phyloP scores from a whole-genome alignment of 2,797 vertebrate species.

The Chrosomus eos region DNA sequence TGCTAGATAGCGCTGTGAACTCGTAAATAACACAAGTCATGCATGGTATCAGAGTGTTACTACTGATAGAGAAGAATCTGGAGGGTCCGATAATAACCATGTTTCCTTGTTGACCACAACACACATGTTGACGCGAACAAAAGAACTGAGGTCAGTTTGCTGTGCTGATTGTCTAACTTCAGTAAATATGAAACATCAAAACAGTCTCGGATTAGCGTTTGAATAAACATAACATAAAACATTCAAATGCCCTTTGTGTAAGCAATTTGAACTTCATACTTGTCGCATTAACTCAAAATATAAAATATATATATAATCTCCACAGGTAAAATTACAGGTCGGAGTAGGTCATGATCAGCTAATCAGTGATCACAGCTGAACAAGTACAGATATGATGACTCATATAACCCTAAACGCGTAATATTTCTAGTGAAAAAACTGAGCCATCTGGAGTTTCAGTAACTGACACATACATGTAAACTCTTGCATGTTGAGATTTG shows the following conservation, averaged over 20 bases:
- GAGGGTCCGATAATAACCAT: constrained; percentile 36
- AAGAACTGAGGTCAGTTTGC: not conserved
- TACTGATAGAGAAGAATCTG: constrained; percentile 41
- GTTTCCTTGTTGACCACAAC: constrained; percentile 5
- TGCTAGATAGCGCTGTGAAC: constrained; percentile 10
- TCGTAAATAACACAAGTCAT: constrained; percentile 26
- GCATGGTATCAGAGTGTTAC: constrained; percentile 5
- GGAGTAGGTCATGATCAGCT: not conserved
- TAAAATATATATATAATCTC: not conserved
- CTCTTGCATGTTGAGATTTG: not conserved
- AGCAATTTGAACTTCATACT: not conserved
- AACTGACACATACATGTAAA: not conserved
- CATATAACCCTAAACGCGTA: not conserved
- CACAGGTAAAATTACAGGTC: not conserved
- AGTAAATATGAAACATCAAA: not conserved
- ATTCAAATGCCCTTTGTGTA: not conserved
- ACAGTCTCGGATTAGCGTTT: not conserved
- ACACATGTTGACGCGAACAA: not conserved
- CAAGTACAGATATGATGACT: not conserved
- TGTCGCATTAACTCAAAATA: not conserved
- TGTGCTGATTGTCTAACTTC: not conserved
- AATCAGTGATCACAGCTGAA: not conserved
- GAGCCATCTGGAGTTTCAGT: not conserved
- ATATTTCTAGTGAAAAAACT: not conserved
- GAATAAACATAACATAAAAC: too few relatives aligned